Evolutionary conservation across 1,140 invertebrate genomes (phyloP).

Genomic region (Anoplophora glabripennis): DNA sequence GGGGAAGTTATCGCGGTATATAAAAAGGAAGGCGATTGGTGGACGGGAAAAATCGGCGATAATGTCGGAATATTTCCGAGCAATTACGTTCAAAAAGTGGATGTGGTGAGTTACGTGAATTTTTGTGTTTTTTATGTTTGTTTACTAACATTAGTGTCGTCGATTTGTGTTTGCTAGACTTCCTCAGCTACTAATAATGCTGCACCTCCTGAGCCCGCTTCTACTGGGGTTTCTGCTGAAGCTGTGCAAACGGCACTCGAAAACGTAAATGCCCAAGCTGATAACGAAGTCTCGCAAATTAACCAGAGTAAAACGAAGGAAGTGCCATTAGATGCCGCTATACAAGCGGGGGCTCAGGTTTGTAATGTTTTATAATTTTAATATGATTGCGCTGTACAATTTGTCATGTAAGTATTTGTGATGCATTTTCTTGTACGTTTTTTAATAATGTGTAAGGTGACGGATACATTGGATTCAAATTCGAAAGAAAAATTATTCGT

Average conservation of each 20-base stretch:
- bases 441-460: no score
- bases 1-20: constrained; percentile 86
- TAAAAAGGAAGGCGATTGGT: constrained; percentile 95
- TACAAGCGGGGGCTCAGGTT: constrained; percentile 54
- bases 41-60: constrained; percentile 85
- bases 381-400: no score
- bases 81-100: constrained; percentile 78
- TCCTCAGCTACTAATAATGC: constrained; percentile 5
- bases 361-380: constrained; percentile 15
- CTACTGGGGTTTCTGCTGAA: neutral
- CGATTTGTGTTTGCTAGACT: neutral
- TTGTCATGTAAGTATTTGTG: no score
- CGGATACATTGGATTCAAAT: no score
- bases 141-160: constrained; percentile 3
- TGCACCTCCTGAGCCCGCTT: constrained; percentile 19
- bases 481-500: no score
- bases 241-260: constrained; percentile 27
- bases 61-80: constrained; percentile 88
- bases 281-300: constrained; percentile 48
- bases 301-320: constrained; percentile 49
- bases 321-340: constrained; percentile 49
- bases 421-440: no score
- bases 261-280: constrained; percentile 29
- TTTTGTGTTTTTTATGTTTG: constrained; percentile 20
- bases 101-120: constrained; percentile 41